A percentile compares a stretch with the other conserved stretches of the same genome.
Evolutionary conservation across 64 coral and sea anemone species (phyloP).

Genomic region (Montipora cactus): DNA sequence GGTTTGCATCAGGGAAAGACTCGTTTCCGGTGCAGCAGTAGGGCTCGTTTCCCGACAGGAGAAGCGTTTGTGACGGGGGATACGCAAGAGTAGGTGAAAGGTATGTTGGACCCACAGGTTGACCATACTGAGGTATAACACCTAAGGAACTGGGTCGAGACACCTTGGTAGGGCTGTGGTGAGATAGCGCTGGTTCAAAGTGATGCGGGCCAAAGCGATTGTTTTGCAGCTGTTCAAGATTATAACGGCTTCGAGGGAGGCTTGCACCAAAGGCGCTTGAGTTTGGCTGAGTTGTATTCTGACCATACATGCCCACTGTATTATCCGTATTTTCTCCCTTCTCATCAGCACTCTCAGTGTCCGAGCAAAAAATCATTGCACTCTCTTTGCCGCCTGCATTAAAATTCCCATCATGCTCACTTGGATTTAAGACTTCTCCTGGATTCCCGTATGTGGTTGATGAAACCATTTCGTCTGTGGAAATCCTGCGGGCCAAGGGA

Average conservation of each 20-base stretch:
- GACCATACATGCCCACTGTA: neutral
- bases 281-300: neutral
- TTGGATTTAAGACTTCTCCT: neutral
- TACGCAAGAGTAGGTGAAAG: conserved; percentile 77
- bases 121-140: conserved; percentile 69
- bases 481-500: conserved; percentile 19
- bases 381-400: conserved; percentile 9
- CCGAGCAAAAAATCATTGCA: conserved; percentile 52
- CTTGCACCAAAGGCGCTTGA: neutral
- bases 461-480: conserved; percentile 74
- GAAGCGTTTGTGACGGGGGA: conserved; percentile 75
- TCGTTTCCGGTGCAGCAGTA: conserved; percentile 78
- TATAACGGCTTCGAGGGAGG: neutral
- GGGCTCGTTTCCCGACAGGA: conserved; percentile 69
- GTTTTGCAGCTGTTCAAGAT: conserved; percentile 15
- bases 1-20: conserved; percentile 39
- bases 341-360: conserved; percentile 76
- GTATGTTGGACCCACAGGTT: conserved; percentile 71
- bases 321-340: conserved; percentile 45
- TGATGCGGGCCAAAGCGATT: neutral
- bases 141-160: conserved; percentile 77
- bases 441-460: conserved; percentile 45
- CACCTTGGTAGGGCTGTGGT: conserved; percentile 43
- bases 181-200: neutral
- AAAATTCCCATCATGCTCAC: conserved; percentile 1